Conservation (phyloP, 2,888 invertebrate genomes). For the Clostera curtula region DNA sequence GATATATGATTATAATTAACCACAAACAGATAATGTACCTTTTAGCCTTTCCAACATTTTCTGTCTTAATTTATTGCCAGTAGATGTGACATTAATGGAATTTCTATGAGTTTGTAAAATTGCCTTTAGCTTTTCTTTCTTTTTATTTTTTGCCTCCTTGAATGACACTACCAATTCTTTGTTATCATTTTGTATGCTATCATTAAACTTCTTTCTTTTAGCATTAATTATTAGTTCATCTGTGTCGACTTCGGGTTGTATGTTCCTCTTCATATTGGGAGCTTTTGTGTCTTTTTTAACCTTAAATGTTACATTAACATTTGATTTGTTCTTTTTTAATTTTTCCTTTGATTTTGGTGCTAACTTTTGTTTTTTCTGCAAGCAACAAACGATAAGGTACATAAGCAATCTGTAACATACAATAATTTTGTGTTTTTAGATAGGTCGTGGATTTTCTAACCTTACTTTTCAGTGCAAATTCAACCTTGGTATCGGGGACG, state of each 20-base stretch:
- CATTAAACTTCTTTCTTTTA: constrained; percentile 45
- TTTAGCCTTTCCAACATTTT: constrained; percentile 82
- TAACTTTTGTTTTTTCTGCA: constrained; percentile 12
- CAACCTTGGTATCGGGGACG: constrained; percentile 25
- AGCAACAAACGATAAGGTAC: too few species aligned
- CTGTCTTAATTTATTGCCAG: constrained; percentile 65
- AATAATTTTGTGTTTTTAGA: too few species aligned
- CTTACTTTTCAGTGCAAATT: constrained; percentile 27
- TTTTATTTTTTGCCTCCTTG: constrained; percentile 23
- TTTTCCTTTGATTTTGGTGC: constrained; percentile 1
- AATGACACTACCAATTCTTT: constrained; percentile 30
- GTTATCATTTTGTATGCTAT: constrained; percentile 33
- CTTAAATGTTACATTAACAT: constrained; percentile 10
- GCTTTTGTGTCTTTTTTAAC: constrained; percentile 10
- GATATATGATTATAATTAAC: too few species aligned
- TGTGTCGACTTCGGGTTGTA: constrained; percentile 17
- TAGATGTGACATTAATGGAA: constrained; percentile 27
- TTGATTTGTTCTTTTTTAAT: constrained; percentile 5
- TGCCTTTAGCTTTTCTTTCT: constrained; percentile 35
- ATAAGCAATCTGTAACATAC: too few species aligned
- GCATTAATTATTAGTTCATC: constrained; percentile 42
- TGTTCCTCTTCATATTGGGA: constrained; percentile 12
- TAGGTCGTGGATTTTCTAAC: constrained; percentile 15
- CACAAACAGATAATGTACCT: constrained; percentile 75
- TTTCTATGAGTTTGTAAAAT: constrained; percentile 35